Evolutionary conservation across 2,888 invertebrate genomes (phyloP), one percentile per base, ranked within the genome.

Genomic region (Drosophila neutralis): DNA sequence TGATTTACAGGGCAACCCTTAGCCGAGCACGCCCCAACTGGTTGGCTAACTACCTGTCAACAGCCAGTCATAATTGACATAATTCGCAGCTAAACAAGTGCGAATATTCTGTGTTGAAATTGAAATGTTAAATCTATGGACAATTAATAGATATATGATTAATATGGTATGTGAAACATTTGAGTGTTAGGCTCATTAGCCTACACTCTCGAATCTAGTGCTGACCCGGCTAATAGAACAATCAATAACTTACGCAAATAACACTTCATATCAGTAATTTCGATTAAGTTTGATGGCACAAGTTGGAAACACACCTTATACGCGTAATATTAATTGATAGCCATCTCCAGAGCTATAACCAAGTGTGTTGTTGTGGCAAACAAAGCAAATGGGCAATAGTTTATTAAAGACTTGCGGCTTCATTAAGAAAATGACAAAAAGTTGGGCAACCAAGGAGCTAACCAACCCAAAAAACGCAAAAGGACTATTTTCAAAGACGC

Each of bases 341-440:
- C 59, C 24, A 27, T 51, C 63, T 64, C 45, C 2, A 0, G 15
- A 35, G 36, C 35, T 36, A 24, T 33, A 11, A 35, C 7, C 29
- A 11, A 56, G 51, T 63, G 52, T 48, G 10, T 40, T 10, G 31
- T 29, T 33, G 27, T 53, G 42, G 63, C 38, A 48, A 70, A 45
- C 68, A 87, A 84, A 82, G 89, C 89, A 64, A 86, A 80, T 69
- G 72, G 53, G 64, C 57, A 68, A 83, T 88, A 77, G 53, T 56
- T 70, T 70, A 71, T 57, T 11, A 73, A 27, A 27, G 56, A 45
- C 73, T 82, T 73, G 76, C 65, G 69, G 65, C 76, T 62, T 45
- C 53, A 69, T 87, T 58, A 71, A 35, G 54, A 54, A 71, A 69
- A 73, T 67, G 66, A 56, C 63, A 35, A 42, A n/a, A 15, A 36